Conservation (phyloP, 2,113 vertebrate genomes). For the Pluvianellus socialis region DNA sequence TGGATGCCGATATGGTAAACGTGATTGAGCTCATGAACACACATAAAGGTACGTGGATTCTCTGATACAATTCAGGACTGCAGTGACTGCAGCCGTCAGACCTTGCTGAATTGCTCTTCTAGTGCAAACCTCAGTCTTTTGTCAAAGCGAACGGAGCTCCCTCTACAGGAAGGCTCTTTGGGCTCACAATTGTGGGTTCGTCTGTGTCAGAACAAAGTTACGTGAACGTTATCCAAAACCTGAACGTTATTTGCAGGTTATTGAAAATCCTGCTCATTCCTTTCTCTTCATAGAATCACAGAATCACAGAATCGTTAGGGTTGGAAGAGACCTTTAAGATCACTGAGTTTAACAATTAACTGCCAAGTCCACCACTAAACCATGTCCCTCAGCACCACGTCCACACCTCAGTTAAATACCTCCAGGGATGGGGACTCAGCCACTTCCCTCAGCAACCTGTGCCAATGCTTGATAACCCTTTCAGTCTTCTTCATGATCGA, state of each 20-base stretch:
- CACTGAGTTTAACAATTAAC: too few relatives aligned
- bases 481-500: too few relatives aligned
- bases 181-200: neutral
- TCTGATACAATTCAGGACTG: neutral
- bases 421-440: too few relatives aligned
- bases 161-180: accelerated
- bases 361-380: too few relatives aligned
- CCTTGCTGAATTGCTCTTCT: neutral
- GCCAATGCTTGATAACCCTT: too few relatives aligned
- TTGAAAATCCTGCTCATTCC: neutral
- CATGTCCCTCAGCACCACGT: too few relatives aligned
- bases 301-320: too few relatives aligned
- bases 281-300: neutral
- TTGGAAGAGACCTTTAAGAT: too few relatives aligned
- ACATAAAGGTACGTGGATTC: neutral
- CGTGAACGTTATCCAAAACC: neutral
- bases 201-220: neutral
- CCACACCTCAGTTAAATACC: too few relatives aligned
- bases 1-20: neutral
- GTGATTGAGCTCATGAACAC: neutral
- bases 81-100: neutral
- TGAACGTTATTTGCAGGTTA: neutral
- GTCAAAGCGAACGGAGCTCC: neutral
- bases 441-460: too few relatives aligned
- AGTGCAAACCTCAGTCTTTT: neutral